Evolutionary conservation across 2,888 invertebrate genomes (phyloP).

Genomic region (Chloroclystis v-ata): DNA sequence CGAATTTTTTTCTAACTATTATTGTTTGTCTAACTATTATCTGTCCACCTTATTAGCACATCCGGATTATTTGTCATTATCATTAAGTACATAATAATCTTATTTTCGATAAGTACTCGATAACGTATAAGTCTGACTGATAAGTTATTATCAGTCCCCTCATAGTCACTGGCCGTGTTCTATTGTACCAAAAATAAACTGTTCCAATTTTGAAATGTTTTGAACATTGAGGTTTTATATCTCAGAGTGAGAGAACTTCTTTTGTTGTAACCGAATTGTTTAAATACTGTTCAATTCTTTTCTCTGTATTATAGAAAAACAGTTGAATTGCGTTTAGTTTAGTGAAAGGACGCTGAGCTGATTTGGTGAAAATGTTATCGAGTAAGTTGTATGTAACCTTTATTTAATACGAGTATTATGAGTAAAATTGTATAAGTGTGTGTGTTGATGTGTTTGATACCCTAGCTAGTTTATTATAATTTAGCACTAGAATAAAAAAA

Average conservation of each 20-base stretch:
- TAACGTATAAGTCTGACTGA: slow-evolving; percentile 22
- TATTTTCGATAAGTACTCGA: slow-evolving; percentile 24
- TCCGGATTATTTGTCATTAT: slow-evolving; percentile 10
- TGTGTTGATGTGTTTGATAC: too few relatives aligned
- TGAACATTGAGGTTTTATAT: not conserved
- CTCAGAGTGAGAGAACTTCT: not conserved
- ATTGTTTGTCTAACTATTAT: not conserved
- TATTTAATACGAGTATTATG: too few relatives aligned
- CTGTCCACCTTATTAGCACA: not conserved
- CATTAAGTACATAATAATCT: slow-evolving; percentile 12
- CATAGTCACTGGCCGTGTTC: slow-evolving; percentile 15
- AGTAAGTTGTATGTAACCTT: not conserved
- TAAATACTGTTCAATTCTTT: too few relatives aligned
- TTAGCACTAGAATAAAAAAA: too few relatives aligned
- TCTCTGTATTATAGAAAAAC: too few relatives aligned
- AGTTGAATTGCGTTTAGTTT: too few relatives aligned
- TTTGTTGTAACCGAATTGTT: not conserved
- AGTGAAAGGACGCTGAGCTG: not conserved
- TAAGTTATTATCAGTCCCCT: slow-evolving; percentile 23
- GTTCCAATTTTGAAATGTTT: slow-evolving; percentile 8
- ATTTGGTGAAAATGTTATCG: not conserved
- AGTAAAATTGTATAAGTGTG: too few relatives aligned
- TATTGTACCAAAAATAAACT: slow-evolving; percentile 7
- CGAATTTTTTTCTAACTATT: too few relatives aligned
- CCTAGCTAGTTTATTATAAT: too few relatives aligned